A percentile compares a stretch with the other conserved stretches of the same genome.
These are phyloP conservation scores for Coilia nasus DNA, from an alignment of 2,797 vertebrate species.

Conservation along the genomic window DNA sequence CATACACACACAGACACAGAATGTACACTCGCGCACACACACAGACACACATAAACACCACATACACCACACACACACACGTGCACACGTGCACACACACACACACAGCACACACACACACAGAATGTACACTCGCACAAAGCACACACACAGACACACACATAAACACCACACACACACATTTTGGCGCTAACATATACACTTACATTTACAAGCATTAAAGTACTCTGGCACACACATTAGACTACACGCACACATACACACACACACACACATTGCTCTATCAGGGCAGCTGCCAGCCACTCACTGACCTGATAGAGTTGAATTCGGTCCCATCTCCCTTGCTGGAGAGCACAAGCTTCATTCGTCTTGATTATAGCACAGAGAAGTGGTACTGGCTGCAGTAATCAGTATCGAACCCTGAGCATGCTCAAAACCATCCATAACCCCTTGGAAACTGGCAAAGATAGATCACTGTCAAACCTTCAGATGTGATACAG, in stretches of 20 bases:
- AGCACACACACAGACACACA: background rate
- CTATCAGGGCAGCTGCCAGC: background rate
- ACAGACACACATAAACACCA: background rate
- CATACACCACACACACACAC: background rate
- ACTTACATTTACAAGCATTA: background rate
- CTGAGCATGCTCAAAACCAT: background rate
- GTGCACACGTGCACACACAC: background rate
- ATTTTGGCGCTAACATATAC: background rate
- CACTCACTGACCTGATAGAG: constrained; percentile 15
- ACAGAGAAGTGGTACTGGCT: constrained; percentile 5
- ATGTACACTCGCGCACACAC: background rate
- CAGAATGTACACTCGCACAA: no score
- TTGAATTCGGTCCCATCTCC: background rate
- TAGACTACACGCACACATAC: background rate
- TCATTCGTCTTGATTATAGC: constrained; percentile 20
- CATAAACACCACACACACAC: background rate
- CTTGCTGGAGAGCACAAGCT: background rate
- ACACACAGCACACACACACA: background rate
- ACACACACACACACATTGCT: constrained; percentile 24
- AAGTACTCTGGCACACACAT: background rate
- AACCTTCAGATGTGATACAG: background rate
- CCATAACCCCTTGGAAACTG: background rate
- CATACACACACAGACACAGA: background rate
- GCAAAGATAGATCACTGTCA: background rate
- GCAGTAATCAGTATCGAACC: constrained; percentile 9